Base-by-base conservation (phyloP, 2,888 invertebrate species). In the Leptarthrus brevirostris region DNA sequence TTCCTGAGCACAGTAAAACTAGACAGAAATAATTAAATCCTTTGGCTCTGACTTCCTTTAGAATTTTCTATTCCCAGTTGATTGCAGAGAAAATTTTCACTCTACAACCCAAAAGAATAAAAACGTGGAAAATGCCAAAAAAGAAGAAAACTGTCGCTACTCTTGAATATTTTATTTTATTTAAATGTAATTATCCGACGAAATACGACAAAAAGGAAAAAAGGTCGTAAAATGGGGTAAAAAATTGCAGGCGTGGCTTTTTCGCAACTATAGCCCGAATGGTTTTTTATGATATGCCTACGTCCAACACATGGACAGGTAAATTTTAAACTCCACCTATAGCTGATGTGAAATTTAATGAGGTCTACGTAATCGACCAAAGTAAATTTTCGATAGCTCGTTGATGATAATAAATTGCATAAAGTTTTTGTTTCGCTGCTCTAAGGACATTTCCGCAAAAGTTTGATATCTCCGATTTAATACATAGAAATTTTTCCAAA, bases 171-270 rank as follows among this genome's bases (percentile, higher is more conserved):
- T 83, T 83, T 82, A 83, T 83, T 83, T 83, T 83, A 83, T 83
- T 83, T 83, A 83, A 83, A 83, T 83, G 83, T 83, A 83, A 83
- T 83, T 83, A 83, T 83, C 83, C 83, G 81, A 80, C 81, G 80
- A 81, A 81, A 80, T 80, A 83, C 79, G 80, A 79, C 79, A 82
- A 82, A 76, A 71, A 54, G 30, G 8, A 12, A 40, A 54, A 71
- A 71, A 71, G 30, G 40, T 30, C 26, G 18, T 56, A 26, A 56
- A 72, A 72, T 40, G 69, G 54, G 40, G 36, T 36, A 71, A 71
- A 72, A 72, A 72, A 72, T 70, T 56, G 52, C 75, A 71, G 75
- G 75, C 75, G 75, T 75, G 75, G 75, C 75, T 75, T 75, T 53
- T 44, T 69, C 54, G 54, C 69, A 56, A 61, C 72, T 66, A 54